These are phyloP conservation scores for Brachypodius melanocephalos DNA, from an alignment of 2,113 vertebrate species.

Conservation along the genomic window DNA sequence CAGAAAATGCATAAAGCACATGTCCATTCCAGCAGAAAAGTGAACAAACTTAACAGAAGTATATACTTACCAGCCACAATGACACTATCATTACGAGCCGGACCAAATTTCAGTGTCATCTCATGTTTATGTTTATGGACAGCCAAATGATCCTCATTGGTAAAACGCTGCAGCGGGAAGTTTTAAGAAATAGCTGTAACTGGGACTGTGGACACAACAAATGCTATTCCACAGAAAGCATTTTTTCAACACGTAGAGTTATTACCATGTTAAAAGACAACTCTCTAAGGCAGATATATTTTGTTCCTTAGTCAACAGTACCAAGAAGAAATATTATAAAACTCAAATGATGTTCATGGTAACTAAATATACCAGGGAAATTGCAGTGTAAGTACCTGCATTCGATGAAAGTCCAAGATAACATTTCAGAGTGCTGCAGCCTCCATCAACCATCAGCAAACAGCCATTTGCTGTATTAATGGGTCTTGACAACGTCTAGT, in stretches of 20 bases:
- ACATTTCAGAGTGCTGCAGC: not conserved
- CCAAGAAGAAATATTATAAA: constrained; percentile 10
- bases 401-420: not conserved
- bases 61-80: constrained; percentile 92
- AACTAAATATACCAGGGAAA: not conserved
- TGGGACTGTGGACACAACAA: constrained; percentile 58
- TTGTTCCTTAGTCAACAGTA: not conserved
- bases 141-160: constrained; percentile 99
- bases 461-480: not conserved
- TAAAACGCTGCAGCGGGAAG: constrained; percentile 89
- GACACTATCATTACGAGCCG: constrained; percentile 95
- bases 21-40: constrained; percentile 60
- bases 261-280: not conserved
- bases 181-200: constrained; percentile 73
- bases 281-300: not conserved
- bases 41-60: constrained; percentile 64
- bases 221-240: constrained; percentile 57
- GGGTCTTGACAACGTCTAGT: not conserved
- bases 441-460: not conserved
- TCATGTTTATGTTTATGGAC: constrained; percentile 99
- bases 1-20: constrained; percentile 63
- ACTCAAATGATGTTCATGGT: not conserved
- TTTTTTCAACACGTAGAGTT: constrained; percentile 47
- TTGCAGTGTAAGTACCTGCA: not conserved
- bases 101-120: constrained; percentile 99